Evolutionary conservation across 2,888 invertebrate genomes (phyloP).

Genomic region (Clepsis dumicolana): DNA sequence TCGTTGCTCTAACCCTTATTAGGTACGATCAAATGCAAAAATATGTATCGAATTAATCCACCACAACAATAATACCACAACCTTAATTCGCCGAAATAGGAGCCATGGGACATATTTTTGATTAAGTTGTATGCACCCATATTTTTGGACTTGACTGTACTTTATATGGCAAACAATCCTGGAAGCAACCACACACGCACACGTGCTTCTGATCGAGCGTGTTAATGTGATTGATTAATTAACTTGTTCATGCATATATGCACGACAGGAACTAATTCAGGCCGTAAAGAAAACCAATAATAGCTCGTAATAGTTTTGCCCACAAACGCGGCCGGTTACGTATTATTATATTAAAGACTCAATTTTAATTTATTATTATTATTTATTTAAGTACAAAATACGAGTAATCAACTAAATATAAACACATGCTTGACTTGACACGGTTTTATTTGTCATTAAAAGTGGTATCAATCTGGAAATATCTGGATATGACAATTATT

Average conservation of each 20-base stretch:
- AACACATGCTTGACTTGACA: neutral
- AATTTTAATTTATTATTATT: too few relatives aligned
- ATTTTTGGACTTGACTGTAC: neutral
- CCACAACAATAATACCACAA: too few relatives aligned
- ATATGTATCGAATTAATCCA: too few relatives aligned
- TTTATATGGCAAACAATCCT: neutral
- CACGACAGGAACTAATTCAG: slow-evolving; percentile 40
- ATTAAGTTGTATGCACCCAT: too few relatives aligned
- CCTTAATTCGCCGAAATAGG: too few relatives aligned
- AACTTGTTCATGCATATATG: slow-evolving; percentile 36
- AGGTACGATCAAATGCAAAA: too few relatives aligned
- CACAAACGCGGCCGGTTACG: slow-evolving; percentile 2
- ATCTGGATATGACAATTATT: too few relatives aligned
- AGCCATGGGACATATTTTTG: too few relatives aligned
- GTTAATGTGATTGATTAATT: slow-evolving; percentile 35
- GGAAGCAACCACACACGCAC: slow-evolving; percentile 20
- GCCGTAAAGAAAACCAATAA: slow-evolving; percentile 34
- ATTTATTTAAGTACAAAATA: neutral
- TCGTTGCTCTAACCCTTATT: too few relatives aligned
- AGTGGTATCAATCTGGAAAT: too few relatives aligned
- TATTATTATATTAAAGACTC: slow-evolving; percentile 23
- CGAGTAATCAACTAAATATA: neutral
- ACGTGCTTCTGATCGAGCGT: slow-evolving; percentile 7
- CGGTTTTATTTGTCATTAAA: neutral
- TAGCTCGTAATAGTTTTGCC: slow-evolving; percentile 28